phyloP scores from a whole-genome alignment of 2,113 vertebrate genomes.

The Ictalurus furcatus region DNA sequence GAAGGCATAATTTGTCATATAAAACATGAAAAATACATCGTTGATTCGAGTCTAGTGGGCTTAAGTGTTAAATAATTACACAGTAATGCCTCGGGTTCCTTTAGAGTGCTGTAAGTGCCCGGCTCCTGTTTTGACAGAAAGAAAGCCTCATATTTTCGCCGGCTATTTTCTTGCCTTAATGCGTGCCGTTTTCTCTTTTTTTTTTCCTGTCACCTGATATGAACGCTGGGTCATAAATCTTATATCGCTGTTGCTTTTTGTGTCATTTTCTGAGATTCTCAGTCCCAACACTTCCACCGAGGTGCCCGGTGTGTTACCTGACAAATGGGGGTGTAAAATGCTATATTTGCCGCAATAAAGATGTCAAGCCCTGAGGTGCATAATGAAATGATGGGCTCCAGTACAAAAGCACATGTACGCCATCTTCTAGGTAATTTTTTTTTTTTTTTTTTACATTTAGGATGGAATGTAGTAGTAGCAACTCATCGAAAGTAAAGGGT shows the following conservation, averaged over 20 bases:
- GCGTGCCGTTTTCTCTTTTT: neutral
- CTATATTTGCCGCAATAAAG: conserved; percentile 30
- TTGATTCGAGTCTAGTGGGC: neutral
- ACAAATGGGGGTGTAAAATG: conserved; percentile 29
- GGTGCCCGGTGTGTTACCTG: conserved; percentile 34
- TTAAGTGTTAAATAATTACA: conserved; percentile 54
- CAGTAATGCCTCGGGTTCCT: conserved; percentile 40
- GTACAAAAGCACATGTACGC: neutral
- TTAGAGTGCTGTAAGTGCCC: neutral
- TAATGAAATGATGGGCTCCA: conserved; percentile 39
- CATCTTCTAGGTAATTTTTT: neutral
- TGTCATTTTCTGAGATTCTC: conserved; percentile 43
- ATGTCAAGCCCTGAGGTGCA: conserved; percentile 20
- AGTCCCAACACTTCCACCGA: conserved; percentile 13
- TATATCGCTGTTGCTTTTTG: conserved; percentile 29
- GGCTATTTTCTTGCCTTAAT: conserved; percentile 32
- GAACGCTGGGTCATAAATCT: conserved; percentile 40
- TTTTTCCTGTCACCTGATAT: conserved; percentile 20
- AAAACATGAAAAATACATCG: conserved; percentile 52
- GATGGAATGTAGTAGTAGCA: no score
- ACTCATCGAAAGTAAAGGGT: neutral
- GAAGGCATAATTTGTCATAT: conserved; percentile 10
- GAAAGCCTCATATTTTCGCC: conserved; percentile 30
- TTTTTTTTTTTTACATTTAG: neutral
- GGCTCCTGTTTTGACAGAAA: conserved; percentile 35